These are phyloP conservation scores for Xylocampa areola DNA, from an alignment of 2,888 invertebrate species.

Conservation along the genomic window DNA sequence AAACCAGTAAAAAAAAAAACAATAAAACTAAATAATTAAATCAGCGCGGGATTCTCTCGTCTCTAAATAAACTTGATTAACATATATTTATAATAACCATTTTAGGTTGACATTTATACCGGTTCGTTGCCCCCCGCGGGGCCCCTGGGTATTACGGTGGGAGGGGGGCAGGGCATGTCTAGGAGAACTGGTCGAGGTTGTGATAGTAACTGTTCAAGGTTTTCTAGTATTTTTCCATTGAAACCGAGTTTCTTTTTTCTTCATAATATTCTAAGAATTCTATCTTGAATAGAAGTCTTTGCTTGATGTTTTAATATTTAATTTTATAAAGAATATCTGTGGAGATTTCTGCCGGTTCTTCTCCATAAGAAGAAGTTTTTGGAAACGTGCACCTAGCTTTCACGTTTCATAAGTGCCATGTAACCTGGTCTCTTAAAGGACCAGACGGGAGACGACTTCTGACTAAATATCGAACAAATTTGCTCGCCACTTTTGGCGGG, in stretches of 20 bases:
- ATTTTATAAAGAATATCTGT: too few relatives aligned
- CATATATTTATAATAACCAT: constrained; percentile 71
- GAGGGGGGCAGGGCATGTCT: constrained; percentile 38
- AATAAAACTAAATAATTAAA: constrained; percentile 31
- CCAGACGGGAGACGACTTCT: too few relatives aligned
- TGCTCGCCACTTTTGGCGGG: too few relatives aligned
- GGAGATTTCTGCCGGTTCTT: too few relatives aligned
- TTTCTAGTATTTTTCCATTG: constrained; percentile 49
- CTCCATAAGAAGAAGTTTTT: too few relatives aligned
- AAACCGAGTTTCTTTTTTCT: constrained; percentile 33
- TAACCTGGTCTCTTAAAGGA: too few relatives aligned
- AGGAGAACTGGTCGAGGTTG: constrained; percentile 48
- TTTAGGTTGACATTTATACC: constrained; percentile 64
- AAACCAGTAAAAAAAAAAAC: constrained; percentile 6
- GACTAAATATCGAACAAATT: too few relatives aligned
- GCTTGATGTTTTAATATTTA: neutral
- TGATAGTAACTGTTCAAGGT: constrained; percentile 48
- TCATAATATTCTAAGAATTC: constrained; percentile 26
- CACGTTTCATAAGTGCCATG: too few relatives aligned
- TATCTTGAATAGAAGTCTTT: constrained; percentile 40
- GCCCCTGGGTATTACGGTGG: constrained; percentile 24
- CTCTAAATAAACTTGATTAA: constrained; percentile 68
- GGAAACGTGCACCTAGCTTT: too few relatives aligned
- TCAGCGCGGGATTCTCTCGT: constrained; percentile 49
- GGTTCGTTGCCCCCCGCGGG: constrained; percentile 39